phyloP scores from a whole-genome alignment of 2,113 vertebrate species.

The Prolemur simus region DNA sequence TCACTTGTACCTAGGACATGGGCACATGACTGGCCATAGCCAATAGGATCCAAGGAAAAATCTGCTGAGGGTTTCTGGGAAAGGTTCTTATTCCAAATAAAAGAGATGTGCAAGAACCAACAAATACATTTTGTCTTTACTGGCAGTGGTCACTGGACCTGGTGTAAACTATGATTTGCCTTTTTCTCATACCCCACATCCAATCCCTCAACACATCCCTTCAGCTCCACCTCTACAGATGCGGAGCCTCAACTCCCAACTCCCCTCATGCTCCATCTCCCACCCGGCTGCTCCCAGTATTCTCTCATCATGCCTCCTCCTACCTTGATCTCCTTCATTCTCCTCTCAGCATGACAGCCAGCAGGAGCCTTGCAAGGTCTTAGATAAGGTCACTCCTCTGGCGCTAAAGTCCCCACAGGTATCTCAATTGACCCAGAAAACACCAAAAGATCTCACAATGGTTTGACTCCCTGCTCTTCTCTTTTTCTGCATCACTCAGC shows the following conservation, averaged over 20 bases:
- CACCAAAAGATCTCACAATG: background rate
- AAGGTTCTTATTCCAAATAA: background rate
- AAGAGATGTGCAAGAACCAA: background rate
- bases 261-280: background rate
- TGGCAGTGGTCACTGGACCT: rapidly evolving
- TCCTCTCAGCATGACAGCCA: background rate
- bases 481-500: background rate
- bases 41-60: background rate
- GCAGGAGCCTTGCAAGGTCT: background rate
- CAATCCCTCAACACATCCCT: background rate
- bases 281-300: background rate
- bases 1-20: background rate
- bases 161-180: background rate
- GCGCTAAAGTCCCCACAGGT: background rate
- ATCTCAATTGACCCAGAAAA: background rate
- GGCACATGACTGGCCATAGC: background rate
- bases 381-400: background rate
- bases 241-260: background rate
- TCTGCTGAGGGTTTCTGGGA: background rate
- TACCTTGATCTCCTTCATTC: background rate
- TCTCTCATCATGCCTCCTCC: background rate
- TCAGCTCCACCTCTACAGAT: background rate
- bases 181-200: background rate
- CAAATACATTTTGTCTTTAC: rapidly evolving
- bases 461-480: background rate